A percentile compares a stretch with the other conserved stretches of the same genome.
Evolutionary conservation across 1,140 invertebrate genomes (phyloP).

Genomic region (Hylaeus anthracinus): DNA sequence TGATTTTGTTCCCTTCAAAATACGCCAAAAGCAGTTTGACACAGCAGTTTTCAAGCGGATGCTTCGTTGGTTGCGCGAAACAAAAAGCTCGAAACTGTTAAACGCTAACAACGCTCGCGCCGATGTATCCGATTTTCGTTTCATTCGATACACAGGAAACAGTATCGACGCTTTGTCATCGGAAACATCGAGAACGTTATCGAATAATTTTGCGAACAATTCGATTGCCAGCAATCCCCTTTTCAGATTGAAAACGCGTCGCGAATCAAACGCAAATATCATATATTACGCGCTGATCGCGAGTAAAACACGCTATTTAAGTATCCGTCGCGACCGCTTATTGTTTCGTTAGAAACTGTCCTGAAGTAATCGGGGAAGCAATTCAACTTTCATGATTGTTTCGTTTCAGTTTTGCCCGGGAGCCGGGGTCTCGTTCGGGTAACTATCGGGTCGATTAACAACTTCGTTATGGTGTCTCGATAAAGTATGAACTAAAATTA

Average conservation of each 20-base stretch:
- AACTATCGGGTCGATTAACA: too few species aligned
- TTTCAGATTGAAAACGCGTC: neutral
- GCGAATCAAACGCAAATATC: neutral
- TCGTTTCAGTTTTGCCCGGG: neutral
- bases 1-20: neutral
- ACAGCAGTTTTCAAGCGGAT: neutral
- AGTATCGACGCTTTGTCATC: neutral
- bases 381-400: neutral
- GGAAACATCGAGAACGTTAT: neutral
- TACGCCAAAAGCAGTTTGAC: neutral
- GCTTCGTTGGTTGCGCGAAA: neutral
- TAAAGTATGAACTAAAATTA: too few species aligned
- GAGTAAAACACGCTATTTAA: neutral
- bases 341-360: neutral
- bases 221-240: neutral
- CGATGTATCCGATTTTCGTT: neutral
- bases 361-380: neutral
- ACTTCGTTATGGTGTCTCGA: too few species aligned
- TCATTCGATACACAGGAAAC: neutral
- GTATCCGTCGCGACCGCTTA: neutral
- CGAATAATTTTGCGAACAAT: constrained; percentile 1
- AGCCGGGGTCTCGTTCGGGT: too few species aligned
- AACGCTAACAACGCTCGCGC: neutral
- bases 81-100: constrained; percentile 4
- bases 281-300: neutral